Evolutionary conservation across 2,797 vertebrate species (phyloP), one percentile per base, ranked within the genome.

Genomic region (Toxotes lorentzi): DNA sequence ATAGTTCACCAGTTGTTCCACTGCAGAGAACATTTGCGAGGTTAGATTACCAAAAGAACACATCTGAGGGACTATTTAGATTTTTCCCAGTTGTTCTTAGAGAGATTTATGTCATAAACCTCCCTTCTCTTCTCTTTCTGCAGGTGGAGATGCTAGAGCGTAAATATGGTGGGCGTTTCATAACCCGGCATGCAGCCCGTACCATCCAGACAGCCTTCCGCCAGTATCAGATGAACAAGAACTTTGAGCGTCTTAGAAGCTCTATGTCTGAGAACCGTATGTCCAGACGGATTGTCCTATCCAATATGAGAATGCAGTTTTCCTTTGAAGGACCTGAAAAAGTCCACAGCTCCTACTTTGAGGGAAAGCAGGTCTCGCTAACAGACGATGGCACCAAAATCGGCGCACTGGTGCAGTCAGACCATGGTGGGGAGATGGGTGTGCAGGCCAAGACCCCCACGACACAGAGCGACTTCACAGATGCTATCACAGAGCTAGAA

Each of bases 281-380:
- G 97, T 99, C 98, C 51, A 96, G 97, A 85, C 96, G 98, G 60
- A 99, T 99, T 13, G 97, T 99, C 82, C 94, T 99, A 76, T 99
- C 98, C 97, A 99, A 99, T 95, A 99, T 99, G 98, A 97, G 98
- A 94, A 98, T 99, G 97, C 98, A 99, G 97, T 97, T 99, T 96
- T 99, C 98, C 72, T 98, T 99, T 87, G 97, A 99, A 96, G 98
- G 97, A 81, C 97, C 98, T 87, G 98, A 99, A 93, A 99, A 99
- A 95, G 95, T 97, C 95, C 97, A 98, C 87, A 98, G 98, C 95
- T 99, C 97, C 67, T 98, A 97, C 92, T 99, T 99, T 0, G 97
- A 99, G 88, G 98, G 98, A 66, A 98, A 98, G 81, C 97, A 99
- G 84, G 95, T 99, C 51, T 98, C 98, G 0, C 90, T 99, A 87